A percentile compares a stretch with the other conserved stretches of the same genome.
Conservation (phyloP, 2,888 invertebrate species). For the Lamellibrachia columna region DNA sequence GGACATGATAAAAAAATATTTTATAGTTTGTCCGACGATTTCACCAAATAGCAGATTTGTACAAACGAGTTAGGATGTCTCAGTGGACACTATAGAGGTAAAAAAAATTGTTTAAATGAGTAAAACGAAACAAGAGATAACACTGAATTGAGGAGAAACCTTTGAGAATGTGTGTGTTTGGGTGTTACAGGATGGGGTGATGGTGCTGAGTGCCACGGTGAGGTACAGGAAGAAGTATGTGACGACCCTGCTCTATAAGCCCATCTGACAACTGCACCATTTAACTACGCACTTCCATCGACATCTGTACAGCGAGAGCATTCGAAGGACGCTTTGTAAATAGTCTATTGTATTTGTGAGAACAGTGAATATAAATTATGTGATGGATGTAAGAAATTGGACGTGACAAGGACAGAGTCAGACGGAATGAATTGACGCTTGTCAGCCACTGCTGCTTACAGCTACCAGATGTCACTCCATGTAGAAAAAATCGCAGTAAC, state of each 20-base stretch:
- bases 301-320: neutral
- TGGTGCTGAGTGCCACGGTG: slow-evolving; percentile 98
- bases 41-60: no score
- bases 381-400: neutral
- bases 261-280: slow-evolving; percentile 71
- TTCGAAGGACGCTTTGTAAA: slow-evolving; percentile 6
- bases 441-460: neutral
- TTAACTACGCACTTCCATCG: neutral
- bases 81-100: no score
- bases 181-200: slow-evolving; percentile 86
- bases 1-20: no score
- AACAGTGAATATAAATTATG: slow-evolving; percentile 7
- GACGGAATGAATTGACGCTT: neutral
- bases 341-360: slow-evolving; percentile 12
- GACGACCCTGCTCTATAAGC: slow-evolving; percentile 97
- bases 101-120: no score
- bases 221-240: slow-evolving; percentile 99
- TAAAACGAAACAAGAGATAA: neutral
- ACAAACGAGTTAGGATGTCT: no score
- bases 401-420: neutral
- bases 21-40: no score
- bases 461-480: neutral
- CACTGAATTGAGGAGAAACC: neutral
- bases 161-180: neutral
- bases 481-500: neutral